Base-by-base conservation (phyloP, 2,113 vertebrate genomes). In the Anthoscopus minutus region DNA sequence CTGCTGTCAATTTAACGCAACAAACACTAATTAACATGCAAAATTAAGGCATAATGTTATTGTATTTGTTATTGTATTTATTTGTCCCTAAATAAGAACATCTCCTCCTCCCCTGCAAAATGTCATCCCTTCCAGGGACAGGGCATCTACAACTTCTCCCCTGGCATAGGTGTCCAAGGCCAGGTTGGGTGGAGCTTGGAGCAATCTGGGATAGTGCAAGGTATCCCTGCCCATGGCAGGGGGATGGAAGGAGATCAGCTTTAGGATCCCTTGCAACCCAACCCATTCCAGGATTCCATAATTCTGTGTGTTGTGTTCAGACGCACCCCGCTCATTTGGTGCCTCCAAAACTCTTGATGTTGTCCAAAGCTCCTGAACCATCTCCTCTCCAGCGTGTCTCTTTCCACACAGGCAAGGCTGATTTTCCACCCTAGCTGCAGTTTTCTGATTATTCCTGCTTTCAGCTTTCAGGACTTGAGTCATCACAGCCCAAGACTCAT, bases 291-390 rank as follows among this genome's bases (percentile, higher is more conserved):
- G 47, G 38, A 61, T 60, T 61, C 25, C 9, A 0, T 5, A 27
- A 53, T 58, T 54, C 70, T 11, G 17, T 12, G 9, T 7, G 11
- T 14, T 31, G 9, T 10, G 10, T 27, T n/a, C 30, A 33, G 23
- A 18, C 0, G 0, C 5, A 4, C 13, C 8, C 0, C 0, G 15
- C 22, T 33, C 2, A 0, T 64, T 42, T 0, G 1, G 18, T 25
- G 17, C 14, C 53, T 47, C 44, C 13, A 40, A 24, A 45, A 23
- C 27, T 62, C 48, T 31, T 18, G 27, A 3, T 0, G 0, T 17
- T 64, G 53, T 10, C 35, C 66, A 40, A 30, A 33, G 19, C 9
- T n/a, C 25, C 8, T 0, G 1, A 7, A 2, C 18, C 10, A 7
- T 8, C 7, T 80, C 20, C 33, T 53, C 22, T 8, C 28, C 50